Evolutionary conservation across 2,888 invertebrate species (phyloP).

Genomic region (Myopa testacea): DNA sequence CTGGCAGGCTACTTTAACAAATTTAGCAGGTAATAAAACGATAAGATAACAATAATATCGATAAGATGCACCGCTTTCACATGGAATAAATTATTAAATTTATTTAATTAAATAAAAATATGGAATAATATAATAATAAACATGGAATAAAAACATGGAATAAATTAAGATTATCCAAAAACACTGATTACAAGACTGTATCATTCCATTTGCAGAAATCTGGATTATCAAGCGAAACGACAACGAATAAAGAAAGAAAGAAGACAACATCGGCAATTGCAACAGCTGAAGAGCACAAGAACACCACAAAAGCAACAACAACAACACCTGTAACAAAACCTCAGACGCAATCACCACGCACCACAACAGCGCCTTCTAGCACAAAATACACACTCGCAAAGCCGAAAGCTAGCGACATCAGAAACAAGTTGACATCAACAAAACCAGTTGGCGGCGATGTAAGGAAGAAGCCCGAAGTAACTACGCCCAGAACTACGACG

Average conservation of each 20-base stretch:
- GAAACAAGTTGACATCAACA: slow-evolving; percentile 5
- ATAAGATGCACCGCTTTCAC: too few species aligned
- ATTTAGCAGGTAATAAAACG: too few species aligned
- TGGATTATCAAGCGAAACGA: neutral
- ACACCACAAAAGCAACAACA: neutral
- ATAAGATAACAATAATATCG: too few species aligned
- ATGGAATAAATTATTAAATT: too few species aligned
- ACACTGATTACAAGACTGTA: too few species aligned
- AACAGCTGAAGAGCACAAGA: neutral
- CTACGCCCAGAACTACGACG: neutral
- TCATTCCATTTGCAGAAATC: slow-evolving; percentile 21
- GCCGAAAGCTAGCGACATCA: neutral
- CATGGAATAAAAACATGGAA: too few species aligned
- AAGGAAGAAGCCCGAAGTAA: neutral
- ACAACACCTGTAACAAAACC: slow-evolving; percentile 10
- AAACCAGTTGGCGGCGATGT: slow-evolving; percentile 18
- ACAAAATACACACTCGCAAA: neutral
- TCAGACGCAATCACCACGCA: slow-evolving; percentile 48
- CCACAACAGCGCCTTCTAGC: slow-evolving; percentile 9
- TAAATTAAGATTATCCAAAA: too few species aligned
- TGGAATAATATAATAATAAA: too few species aligned
- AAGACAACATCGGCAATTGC: neutral
- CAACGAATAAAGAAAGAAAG: slow-evolving; percentile 8
- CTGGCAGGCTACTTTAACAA: too few species aligned
- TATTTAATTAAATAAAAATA: too few species aligned